Evolutionary conservation across 2,888 invertebrate genomes (phyloP), one percentile per base, ranked within the genome.

Genomic region (Caradrina kadenii): DNA sequence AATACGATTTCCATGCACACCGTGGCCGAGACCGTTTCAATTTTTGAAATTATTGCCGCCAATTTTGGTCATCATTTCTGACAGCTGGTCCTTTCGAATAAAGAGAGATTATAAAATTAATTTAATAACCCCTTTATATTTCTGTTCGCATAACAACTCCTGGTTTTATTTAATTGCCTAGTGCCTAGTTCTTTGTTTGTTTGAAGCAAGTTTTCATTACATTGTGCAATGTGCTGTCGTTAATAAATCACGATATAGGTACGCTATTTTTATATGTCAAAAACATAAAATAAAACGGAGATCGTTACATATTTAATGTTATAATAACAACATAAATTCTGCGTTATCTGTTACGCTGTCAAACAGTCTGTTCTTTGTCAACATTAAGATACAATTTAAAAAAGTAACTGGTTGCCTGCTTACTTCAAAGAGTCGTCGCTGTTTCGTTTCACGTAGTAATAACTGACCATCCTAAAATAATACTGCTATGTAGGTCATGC

Each of bases 401-500:
- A 83, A 80, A 71, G 64, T 75, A 73, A 73, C 72, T 50, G 65
- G 55, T 65, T 54, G 61, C 49, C 52, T 48, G 69, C 17, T 69
- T 69, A 74, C 79, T 76, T 83, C 76, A 80, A 82, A 82, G 76
- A 72, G 48, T 69, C 80, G 82, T 80, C 83, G 78, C 87, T 86
- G 84, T 81, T 86, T 82, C 70, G 75, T 82, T 83, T 87, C 82
- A 83, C 80, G 64, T 78, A 69, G 77, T 79, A 85, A 83, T 77
- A 79, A 82, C 85, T 83, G 81, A 79, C 73, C 73, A 75, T 81
- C 84, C 86, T 72, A 86, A 91, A 91, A 91, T 92, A 91, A 89
- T 87, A 80, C 81, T 35, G 64, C 62, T 77, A 90, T 87, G 82
- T 91, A 85, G 91, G 91, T 91, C 90, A 89, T 82, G 81, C 81